phyloP scores from a whole-genome alignment of 2,797 vertebrate genomes.

The Lithobates pipiens region DNA sequence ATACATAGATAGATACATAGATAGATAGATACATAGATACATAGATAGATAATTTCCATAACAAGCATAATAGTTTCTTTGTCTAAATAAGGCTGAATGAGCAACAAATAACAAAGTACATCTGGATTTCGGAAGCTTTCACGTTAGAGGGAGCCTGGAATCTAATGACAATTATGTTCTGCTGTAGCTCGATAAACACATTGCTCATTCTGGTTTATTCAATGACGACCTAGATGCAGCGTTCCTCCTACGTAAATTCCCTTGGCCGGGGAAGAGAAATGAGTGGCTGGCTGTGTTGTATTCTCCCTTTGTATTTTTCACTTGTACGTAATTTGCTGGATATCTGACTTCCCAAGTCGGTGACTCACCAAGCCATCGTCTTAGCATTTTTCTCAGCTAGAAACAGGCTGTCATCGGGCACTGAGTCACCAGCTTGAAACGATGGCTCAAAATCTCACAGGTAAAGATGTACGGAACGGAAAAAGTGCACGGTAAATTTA shows the following conservation, averaged over 20 bases:
- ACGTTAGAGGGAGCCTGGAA: neutral
- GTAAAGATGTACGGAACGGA: neutral
- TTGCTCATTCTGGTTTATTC: slow-evolving; percentile 15
- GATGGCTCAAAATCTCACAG: slow-evolving; percentile 1
- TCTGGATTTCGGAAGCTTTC: neutral
- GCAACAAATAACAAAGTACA: neutral
- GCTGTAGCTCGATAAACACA: slow-evolving; percentile 18
- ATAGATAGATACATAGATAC: neutral
- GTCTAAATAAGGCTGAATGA: neutral
- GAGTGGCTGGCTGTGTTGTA: slow-evolving; percentile 3
- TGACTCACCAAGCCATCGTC: slow-evolving; percentile 33
- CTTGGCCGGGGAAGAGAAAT: slow-evolving; percentile 13
- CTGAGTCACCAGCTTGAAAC: slow-evolving; percentile 5
- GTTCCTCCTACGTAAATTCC: slow-evolving; percentile 36
- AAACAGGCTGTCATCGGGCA: slow-evolving; percentile 1
- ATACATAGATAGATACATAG: neutral
- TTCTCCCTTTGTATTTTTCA: slow-evolving; percentile 15
- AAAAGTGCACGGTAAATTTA: neutral
- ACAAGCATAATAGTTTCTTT: neutral
- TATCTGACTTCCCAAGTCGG: neutral
- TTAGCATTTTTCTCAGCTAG: slow-evolving; percentile 4
- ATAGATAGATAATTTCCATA: neutral
- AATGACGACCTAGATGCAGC: slow-evolving; percentile 42
- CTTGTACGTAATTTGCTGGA: slow-evolving; percentile 1
- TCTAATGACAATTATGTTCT: slow-evolving; percentile 1